These are phyloP conservation scores for Crax fasciolata DNA, from an alignment of 2,797 vertebrate species.

Conservation along the genomic window DNA sequence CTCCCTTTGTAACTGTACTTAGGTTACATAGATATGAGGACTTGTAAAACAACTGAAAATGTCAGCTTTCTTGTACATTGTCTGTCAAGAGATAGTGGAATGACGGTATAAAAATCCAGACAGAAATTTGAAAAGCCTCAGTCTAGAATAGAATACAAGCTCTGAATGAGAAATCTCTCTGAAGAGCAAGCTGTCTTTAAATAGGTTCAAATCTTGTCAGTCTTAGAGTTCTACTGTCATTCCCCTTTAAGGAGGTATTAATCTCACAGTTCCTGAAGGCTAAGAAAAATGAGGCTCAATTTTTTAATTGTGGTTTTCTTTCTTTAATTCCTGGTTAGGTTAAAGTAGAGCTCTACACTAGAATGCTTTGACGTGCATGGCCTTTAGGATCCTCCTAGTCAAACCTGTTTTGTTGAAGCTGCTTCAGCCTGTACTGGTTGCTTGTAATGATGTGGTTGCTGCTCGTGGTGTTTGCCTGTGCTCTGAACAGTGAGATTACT, in stretches of 20 bases:
- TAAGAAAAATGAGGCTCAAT: background rate
- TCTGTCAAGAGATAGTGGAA: background rate
- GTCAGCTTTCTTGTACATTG: background rate
- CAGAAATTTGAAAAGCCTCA: background rate
- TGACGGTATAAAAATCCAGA: background rate
- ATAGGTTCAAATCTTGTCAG: background rate
- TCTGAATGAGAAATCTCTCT: background rate
- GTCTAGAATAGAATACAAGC: background rate
- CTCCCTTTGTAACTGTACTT: background rate
- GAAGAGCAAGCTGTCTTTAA: background rate
- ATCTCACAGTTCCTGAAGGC: background rate
- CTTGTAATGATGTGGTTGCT: background rate
- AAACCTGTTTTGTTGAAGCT: background rate
- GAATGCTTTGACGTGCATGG: background rate
- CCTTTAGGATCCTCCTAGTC: background rate
- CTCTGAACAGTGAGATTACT: background rate
- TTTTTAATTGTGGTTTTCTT: background rate
- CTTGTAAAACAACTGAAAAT: background rate
- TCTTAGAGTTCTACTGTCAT: background rate
- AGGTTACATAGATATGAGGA: rapidly evolving
- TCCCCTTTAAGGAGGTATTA: background rate
- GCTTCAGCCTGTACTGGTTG: background rate
- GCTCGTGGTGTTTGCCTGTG: background rate
- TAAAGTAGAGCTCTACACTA: background rate
- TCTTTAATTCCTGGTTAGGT: background rate